Conservation (phyloP, 2,797 vertebrate species). For the Oryzias sinensis region DNA sequence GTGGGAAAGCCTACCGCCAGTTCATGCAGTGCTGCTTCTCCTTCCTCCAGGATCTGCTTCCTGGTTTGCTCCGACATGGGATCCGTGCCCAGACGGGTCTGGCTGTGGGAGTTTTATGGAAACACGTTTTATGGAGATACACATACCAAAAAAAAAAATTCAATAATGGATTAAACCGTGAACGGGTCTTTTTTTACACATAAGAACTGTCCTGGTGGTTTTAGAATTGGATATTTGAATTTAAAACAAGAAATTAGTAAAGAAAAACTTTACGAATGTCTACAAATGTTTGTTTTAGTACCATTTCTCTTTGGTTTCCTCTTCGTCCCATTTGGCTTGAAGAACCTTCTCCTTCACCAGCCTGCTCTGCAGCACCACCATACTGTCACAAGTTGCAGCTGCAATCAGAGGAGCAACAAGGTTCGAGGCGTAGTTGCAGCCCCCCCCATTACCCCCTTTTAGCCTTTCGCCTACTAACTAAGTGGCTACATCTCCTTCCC, state of each 20-base stretch:
- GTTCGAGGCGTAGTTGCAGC: not conserved
- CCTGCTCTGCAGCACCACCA: conserved; percentile 64
- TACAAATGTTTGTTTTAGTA: not conserved
- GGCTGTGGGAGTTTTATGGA: conserved; percentile 69
- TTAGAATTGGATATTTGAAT: no score
- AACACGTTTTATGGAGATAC: no score
- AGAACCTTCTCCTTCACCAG: conserved; percentile 83
- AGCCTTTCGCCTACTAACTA: no score
- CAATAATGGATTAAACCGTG: no score
- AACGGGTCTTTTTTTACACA: not conserved
- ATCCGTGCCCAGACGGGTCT: conserved; percentile 81
- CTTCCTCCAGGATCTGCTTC: conserved; percentile 75
- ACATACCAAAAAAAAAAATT: not conserved
- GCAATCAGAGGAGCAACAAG: conserved; percentile 1
- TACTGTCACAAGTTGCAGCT: conserved; percentile 69
- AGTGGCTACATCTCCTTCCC: no score
- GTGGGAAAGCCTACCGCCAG: conserved; percentile 76
- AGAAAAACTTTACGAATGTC: no score
- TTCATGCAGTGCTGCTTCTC: conserved; percentile 62
- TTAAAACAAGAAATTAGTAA: no score
- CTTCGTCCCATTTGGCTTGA: conserved; percentile 73
- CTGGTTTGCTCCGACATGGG: conserved; percentile 68
- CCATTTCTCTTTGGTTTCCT: conserved; percentile 2
- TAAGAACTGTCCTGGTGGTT: not conserved
- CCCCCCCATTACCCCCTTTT: no score